These are phyloP conservation scores for Perodicticus potto DNA, from an alignment of 2,797 vertebrate species.

Conservation along the genomic window DNA sequence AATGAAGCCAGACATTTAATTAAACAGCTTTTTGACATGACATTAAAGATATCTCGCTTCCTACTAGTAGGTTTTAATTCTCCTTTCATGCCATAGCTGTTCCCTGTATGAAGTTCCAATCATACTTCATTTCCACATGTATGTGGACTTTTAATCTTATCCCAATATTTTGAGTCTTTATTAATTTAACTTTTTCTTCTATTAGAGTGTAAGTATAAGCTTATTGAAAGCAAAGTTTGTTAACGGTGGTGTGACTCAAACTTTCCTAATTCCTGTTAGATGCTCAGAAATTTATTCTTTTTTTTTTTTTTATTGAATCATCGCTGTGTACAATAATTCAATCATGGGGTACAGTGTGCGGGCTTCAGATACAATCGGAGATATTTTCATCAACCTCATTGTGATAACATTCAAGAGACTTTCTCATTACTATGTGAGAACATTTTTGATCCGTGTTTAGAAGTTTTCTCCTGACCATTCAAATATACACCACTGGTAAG, in stretches of 20 bases:
- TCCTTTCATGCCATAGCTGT: not conserved
- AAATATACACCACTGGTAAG: too few species aligned
- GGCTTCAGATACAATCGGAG: too few species aligned
- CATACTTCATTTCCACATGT: not conserved
- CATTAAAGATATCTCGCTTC: constrained; percentile 16
- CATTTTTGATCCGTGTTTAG: too few species aligned
- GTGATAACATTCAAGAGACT: too few species aligned
- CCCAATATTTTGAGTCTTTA: not conserved
- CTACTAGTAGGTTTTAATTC: not conserved
- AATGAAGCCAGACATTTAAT: constrained; percentile 39
- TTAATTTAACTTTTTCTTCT: constrained; percentile 17
- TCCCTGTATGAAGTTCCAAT: not conserved
- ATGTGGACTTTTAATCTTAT: not conserved
- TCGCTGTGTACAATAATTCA: too few species aligned
- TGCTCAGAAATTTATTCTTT: not conserved
- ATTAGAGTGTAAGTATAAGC: not conserved
- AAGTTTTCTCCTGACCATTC: too few species aligned
- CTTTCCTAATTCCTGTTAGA: constrained; percentile 5
- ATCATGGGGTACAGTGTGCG: too few species aligned
- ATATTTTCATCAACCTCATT: too few species aligned
- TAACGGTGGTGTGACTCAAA: not conserved
- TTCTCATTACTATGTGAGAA: too few species aligned
- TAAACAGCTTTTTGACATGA: not conserved
- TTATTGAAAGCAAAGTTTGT: not conserved
- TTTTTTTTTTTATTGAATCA: too few species aligned